Conservation (phyloP, 2,113 vertebrate species). For the Parotia lawesii region DNA sequence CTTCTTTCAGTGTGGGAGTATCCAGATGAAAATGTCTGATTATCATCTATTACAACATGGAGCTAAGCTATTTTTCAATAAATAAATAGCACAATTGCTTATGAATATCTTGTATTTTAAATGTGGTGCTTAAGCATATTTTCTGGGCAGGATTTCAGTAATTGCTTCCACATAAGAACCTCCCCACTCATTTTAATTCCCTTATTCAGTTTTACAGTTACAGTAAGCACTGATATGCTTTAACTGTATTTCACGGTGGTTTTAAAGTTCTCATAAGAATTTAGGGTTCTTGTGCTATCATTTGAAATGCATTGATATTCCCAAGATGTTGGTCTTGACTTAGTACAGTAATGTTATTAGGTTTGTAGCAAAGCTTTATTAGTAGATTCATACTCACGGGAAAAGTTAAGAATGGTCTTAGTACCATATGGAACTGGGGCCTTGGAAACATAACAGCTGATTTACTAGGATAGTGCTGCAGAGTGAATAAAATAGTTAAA, state of each 20-base stretch:
- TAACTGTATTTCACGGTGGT: neutral
- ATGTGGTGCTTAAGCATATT: neutral
- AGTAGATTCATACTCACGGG: neutral
- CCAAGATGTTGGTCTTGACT: neutral
- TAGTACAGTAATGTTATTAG: neutral
- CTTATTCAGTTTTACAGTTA: neutral
- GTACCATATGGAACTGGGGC: neutral
- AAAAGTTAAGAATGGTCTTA: neutral
- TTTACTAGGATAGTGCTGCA: neutral
- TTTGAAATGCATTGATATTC: neutral
- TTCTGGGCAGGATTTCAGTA: neutral
- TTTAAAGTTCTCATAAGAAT: neutral
- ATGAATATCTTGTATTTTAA: neutral
- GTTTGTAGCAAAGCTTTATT: neutral
- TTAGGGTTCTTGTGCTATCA: neutral
- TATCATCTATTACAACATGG: neutral
- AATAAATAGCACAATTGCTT: neutral
- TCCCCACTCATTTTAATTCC: neutral
- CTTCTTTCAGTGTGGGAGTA: neutral
- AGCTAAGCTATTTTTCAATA: neutral
- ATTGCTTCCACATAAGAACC: neutral
- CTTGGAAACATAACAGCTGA: neutral
- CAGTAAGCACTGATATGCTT: neutral
- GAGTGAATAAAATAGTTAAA: neutral
- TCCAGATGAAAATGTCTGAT: neutral